Base-by-base conservation (phyloP, 2,888 invertebrate species). In the Clepsis dumicolana region DNA sequence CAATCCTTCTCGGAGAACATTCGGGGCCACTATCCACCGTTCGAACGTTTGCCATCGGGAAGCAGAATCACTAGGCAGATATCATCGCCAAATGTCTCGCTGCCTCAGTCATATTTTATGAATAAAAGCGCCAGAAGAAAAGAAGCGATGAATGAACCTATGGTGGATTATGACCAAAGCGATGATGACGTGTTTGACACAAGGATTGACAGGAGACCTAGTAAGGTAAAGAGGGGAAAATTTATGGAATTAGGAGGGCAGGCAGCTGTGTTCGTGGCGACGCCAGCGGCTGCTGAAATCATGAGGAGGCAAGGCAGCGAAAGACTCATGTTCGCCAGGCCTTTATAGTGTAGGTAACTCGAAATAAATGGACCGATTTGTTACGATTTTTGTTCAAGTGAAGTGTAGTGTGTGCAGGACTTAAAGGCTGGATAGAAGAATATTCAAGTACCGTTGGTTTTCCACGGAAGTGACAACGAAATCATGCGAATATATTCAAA, bases 91-190 rank as follows among this genome's bases (percentile, higher is more conserved):
- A 91, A 93, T 65, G 88, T 93, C 0, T 80, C 87, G 4, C 87
- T 84, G 0, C 81, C 85, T 0, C 89, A 87, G 24, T 84, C 91
- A 0, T 93, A 92, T 73, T 92, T 90, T 70, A 75, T 91, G 66
- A 88, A 86, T 56, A 85, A 87, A 29, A 86, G 84, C 52, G 75
- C 77, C 29, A 84, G 88, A 74, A 87, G 89, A 76, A 91, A 89
- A 72, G 92, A 91, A 64, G 83, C 86, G 0, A 63, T 88, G 0
- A 87, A 86, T 57, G 94, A 94, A 71, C 94, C 94, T 4, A 85
- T 91, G 78, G 82, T 94, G 0, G 94, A 94, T 72, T 94, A 94
- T 65, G 94, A 94, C 70, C 90, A 93, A 57, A 93, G 93, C 75
- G 94, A 94, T 72, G 94, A 94, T 62, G 94, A 94, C 71, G 83